phyloP scores from a whole-genome alignment of 2,113 vertebrate species.

The Cottus gobio region DNA sequence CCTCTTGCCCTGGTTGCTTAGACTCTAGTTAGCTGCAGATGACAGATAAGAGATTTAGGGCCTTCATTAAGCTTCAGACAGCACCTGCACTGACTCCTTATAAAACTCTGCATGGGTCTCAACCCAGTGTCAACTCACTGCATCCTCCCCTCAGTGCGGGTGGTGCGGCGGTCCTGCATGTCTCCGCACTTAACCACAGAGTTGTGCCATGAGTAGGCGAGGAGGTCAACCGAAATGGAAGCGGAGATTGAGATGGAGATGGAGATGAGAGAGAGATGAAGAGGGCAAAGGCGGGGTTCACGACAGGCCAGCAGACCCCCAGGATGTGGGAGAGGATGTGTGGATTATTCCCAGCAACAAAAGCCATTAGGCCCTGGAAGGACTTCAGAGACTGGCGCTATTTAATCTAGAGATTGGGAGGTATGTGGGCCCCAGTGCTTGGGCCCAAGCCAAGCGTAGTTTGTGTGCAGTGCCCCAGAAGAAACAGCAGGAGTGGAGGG shows the following conservation, averaged over 20 bases:
- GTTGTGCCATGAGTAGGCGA: slow-evolving; percentile 52
- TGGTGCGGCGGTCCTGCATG: slow-evolving; percentile 61
- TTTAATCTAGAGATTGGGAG: slow-evolving; percentile 87
- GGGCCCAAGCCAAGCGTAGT: slow-evolving; percentile 76
- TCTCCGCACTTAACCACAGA: slow-evolving; percentile 54
- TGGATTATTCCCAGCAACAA: slow-evolving; percentile 87
- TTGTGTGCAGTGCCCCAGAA: slow-evolving; percentile 78
- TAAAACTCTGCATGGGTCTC: slow-evolving; percentile 66
- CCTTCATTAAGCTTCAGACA: slow-evolving; percentile 74
- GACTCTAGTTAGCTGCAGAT: slow-evolving; percentile 60
- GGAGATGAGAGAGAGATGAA: slow-evolving; percentile 52
- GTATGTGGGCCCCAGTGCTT: slow-evolving; percentile 81
- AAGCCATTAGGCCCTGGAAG: slow-evolving; percentile 86
- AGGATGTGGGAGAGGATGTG: slow-evolving; percentile 88
- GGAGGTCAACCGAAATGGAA: slow-evolving; percentile 67
- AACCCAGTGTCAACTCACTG: slow-evolving; percentile 51
- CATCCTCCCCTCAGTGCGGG: slow-evolving; percentile 61
- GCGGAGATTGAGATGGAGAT: slow-evolving; percentile 75
- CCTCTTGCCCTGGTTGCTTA: slow-evolving; percentile 42
- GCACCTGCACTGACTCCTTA: slow-evolving; percentile 69
- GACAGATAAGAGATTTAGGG: slow-evolving; percentile 69
- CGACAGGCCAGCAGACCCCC: slow-evolving; percentile 76
- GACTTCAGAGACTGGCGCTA: slow-evolving; percentile 84
- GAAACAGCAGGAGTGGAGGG: slow-evolving; percentile 74
- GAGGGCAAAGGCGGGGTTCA: slow-evolving; percentile 66